Conservation (phyloP, 2,797 vertebrate species). For the Sternarchorhynchus goeldii region DNA sequence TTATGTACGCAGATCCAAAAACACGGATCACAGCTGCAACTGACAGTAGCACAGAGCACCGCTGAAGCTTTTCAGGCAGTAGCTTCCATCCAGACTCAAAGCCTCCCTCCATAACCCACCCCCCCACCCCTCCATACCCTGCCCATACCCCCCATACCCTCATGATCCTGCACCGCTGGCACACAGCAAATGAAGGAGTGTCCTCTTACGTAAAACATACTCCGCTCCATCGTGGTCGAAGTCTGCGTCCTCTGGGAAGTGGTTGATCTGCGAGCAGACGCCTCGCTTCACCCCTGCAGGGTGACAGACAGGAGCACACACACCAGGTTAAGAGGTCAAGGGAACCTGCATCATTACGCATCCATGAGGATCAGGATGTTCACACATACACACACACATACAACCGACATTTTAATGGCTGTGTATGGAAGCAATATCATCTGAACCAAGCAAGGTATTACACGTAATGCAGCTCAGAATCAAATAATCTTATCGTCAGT, state of each 20-base stretch:
- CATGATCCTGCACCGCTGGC: background rate
- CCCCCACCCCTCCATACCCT: too few relatives aligned
- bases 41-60: constrained; percentile 3
- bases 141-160: too few relatives aligned
- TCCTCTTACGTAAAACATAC: constrained; percentile 88
- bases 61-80: constrained; percentile 4
- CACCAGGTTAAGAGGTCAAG: background rate
- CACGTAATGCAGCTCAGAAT: too few relatives aligned
- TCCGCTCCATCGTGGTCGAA: constrained; percentile 95
- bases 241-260: constrained; percentile 94
- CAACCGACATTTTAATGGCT: too few relatives aligned
- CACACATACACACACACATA: too few relatives aligned
- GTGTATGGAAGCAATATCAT: too few relatives aligned
- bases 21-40: constrained; percentile 5
- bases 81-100: constrained; percentile 14
- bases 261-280: constrained; percentile 92
- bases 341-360: background rate
- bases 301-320: constrained; percentile 9
- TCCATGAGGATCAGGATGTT: background rate
- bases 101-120: background rate
- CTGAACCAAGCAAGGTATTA: too few relatives aligned
- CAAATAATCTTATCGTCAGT: too few relatives aligned
- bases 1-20: background rate
- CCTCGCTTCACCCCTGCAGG: constrained; percentile 87
- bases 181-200: constrained; percentile 11